Evolutionary conservation across 2,888 invertebrate species (phyloP), one percentile per base, ranked within the genome.

Genomic region (Drosophila buzzatii): DNA sequence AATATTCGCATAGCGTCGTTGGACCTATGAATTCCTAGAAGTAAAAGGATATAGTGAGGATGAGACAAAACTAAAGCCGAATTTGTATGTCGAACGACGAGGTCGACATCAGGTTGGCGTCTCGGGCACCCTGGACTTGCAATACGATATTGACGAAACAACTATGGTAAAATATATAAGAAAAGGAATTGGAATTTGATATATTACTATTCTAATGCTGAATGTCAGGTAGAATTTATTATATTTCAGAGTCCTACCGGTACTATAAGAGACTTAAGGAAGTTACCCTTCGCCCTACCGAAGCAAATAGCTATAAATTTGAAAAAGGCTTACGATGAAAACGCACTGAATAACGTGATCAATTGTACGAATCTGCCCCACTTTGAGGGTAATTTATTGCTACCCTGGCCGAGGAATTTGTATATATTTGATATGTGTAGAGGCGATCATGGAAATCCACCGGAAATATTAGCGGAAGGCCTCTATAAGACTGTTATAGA

Each of bases 41-140:
- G 2, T 23, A 2, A 14, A 8, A 5, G 20, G 6, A 14, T 27
- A 8, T 16, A 52, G 14, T 14, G 7, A 16, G 1, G 16, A 52
- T 35, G 20, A 20, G 20, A 14, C 3, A 8, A 52, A 52, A 20
- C 0, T 52, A 2, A 52, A 52, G 2, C n/a, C 31, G 2, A 5
- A 35, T 16, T 0, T 35, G 3, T 8, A 20, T 20, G 14, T 52
- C 9, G 14, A 35, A 20, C 35, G 52, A 4, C 2, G 4, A 2
- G 52, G 52, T 8, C 35, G 52, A 1, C 14, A 52, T 16, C 8
- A 5, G 3, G 8, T 52, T 14, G 52, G 52, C 10, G 1, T 52
- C 9, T 52, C 52, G 16, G 52, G 52, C 35, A 35, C 35, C 52
- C 3, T 52, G 20, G 52, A 52, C 35, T 52, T 7, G 35, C 18